These are phyloP conservation scores for Tetramorium parvispinum DNA, from an alignment of 1,140 invertebrate species.

Conservation along the genomic window DNA sequence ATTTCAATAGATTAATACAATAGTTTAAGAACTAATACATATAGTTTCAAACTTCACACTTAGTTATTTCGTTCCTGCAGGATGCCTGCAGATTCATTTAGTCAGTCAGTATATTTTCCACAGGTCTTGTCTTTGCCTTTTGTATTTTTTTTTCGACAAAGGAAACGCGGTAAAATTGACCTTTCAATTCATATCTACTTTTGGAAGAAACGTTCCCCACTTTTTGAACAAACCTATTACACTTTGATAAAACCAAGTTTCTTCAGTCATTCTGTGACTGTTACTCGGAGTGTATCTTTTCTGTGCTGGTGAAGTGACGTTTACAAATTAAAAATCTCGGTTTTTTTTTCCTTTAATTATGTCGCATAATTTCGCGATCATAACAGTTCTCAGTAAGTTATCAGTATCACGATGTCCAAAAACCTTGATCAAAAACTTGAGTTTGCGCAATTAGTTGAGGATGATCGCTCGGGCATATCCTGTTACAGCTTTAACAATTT, in stretches of 20 bases:
- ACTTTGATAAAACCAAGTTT: not conserved
- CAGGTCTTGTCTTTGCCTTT: not conserved
- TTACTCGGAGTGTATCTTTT: not conserved
- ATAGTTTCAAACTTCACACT: not conserved
- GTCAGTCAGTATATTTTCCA: not conserved
- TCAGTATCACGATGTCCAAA: not conserved
- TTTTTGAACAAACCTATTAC: not conserved
- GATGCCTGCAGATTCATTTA: not conserved
- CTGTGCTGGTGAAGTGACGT: too few species aligned
- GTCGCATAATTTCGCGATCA: not conserved
- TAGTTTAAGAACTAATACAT: not conserved
- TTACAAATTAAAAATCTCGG: not conserved
- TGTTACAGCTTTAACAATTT: not conserved
- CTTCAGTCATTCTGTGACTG: not conserved
- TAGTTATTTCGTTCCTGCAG: not conserved
- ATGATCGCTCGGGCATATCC: too few species aligned
- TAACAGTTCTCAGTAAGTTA: not conserved
- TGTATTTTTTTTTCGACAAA: not conserved
- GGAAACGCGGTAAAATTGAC: not conserved
- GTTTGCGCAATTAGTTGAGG: not conserved
- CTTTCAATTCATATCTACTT: not conserved
- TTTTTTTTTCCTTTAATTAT: not conserved
- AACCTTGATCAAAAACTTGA: not conserved
- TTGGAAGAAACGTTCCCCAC: not conserved
- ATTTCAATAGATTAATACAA: not conserved